These are phyloP conservation scores for Eufriesea mexicana DNA, from an alignment of 1,140 invertebrate species.

Conservation along the genomic window DNA sequence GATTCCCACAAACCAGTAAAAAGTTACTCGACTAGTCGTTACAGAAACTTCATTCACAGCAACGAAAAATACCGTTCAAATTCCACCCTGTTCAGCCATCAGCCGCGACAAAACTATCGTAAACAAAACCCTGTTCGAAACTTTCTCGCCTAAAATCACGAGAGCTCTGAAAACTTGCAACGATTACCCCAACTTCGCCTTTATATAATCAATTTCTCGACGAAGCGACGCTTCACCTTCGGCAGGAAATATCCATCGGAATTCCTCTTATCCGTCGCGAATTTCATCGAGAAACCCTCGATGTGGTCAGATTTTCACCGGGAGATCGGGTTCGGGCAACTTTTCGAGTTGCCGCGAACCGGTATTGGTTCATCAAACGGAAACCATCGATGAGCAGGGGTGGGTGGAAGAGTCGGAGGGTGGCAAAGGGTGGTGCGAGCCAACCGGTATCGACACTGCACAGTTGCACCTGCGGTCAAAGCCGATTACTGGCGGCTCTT, in stretches of 20 bases:
- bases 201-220: neutral
- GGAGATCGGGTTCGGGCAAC: neutral
- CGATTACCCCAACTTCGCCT: too few relatives aligned
- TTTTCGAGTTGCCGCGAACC: neutral
- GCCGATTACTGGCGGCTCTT: neutral
- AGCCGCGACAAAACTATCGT: too few relatives aligned
- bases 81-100: too few relatives aligned
- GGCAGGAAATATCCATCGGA: neutral
- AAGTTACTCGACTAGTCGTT: too few relatives aligned
- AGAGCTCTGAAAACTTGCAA: too few relatives aligned
- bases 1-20: too few relatives aligned
- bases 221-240: too few relatives aligned
- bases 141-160: too few relatives aligned
- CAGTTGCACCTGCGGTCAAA: neutral
- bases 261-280: neutral
- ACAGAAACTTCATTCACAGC: too few relatives aligned
- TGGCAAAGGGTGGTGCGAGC: conserved; percentile 4
- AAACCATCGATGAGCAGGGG: neutral
- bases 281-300: neutral
- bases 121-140: too few relatives aligned
- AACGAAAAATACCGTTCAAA: too few relatives aligned
- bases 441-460: conserved; percentile 27
- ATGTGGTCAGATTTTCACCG: neutral
- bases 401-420: neutral
- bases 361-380: conserved; percentile 61